phyloP scores from a whole-genome alignment of 1,140 invertebrate genomes.

The Panagrolaimus sp. region DNA sequence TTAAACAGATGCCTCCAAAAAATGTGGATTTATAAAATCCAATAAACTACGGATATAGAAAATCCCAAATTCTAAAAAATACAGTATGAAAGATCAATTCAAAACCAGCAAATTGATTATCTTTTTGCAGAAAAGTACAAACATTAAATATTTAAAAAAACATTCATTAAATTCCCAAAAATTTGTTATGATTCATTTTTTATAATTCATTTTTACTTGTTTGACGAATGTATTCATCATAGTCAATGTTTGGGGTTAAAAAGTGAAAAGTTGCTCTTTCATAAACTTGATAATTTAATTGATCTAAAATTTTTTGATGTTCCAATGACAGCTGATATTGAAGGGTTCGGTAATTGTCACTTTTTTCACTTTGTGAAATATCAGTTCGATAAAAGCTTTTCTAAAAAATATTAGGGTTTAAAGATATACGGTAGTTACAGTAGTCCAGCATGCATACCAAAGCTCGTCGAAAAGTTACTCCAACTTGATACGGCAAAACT shows the following conservation, averaged over 20 bases:
- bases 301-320: not conserved
- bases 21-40: too few species aligned
- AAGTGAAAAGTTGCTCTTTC: slow-evolving; percentile 13
- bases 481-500: not conserved
- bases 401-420: slow-evolving; percentile 19
- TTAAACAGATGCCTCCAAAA: too few species aligned
- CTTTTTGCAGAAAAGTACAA: too few species aligned
- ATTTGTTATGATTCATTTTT: too few species aligned
- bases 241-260: not conserved
- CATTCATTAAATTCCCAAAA: too few species aligned
- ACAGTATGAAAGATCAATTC: too few species aligned
- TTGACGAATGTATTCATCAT: slow-evolving; percentile 4
- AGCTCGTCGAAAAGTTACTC: not conserved
- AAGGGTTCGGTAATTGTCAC: not conserved
- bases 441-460: not conserved
- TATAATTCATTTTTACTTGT: too few species aligned
- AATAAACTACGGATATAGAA: too few species aligned
- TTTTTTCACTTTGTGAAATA: slow-evolving; percentile 11
- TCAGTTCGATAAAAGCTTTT: slow-evolving; percentile 13
- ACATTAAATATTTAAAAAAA: too few species aligned
- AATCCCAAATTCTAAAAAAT: too few species aligned
- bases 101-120: too few species aligned
- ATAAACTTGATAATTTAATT: slow-evolving; percentile 3
- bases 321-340: not conserved
- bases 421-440: too few species aligned